Conservation (phyloP, 2,888 invertebrate species). For the Cryptocheilus praepositus region DNA sequence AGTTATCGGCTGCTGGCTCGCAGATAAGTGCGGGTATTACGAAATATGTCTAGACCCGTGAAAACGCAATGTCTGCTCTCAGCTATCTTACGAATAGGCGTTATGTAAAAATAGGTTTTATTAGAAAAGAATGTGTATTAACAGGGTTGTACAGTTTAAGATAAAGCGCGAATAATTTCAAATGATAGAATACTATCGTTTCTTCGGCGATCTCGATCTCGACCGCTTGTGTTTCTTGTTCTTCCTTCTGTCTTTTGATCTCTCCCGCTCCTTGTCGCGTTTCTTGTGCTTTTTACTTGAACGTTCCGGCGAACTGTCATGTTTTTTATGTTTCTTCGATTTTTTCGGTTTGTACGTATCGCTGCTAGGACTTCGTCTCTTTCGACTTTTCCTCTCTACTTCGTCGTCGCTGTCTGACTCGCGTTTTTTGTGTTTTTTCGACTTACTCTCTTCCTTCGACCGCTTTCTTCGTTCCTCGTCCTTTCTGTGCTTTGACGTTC, state of each 20-base stretch:
- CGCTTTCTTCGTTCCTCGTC: no score
- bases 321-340: slow-evolving; percentile 68
- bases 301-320: slow-evolving; percentile 72
- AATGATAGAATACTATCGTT: slow-evolving; percentile 42
- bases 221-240: slow-evolving; percentile 64
- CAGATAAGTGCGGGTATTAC: background rate
- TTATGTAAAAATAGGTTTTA: no score
- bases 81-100: background rate
- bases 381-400: slow-evolving; percentile 50
- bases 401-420: slow-evolving; percentile 48
- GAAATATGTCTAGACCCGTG: no score
- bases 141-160: slow-evolving; percentile 44
- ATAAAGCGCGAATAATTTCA: slow-evolving; percentile 32
- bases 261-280: slow-evolving; percentile 79
- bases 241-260: no score
- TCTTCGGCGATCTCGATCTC: slow-evolving; percentile 42
- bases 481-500: no score
- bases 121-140: slow-evolving; percentile 50
- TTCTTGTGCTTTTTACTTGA: slow-evolving; percentile 77
- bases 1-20: slow-evolving; percentile 27
- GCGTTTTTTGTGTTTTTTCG: no score
- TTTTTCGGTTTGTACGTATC: slow-evolving; percentile 69
- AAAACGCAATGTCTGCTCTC: background rate
- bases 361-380: slow-evolving; percentile 53
- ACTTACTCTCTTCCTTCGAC: no score